Base-by-base conservation (phyloP, 1,140 invertebrate species). In the Pseudoatta argentina region DNA sequence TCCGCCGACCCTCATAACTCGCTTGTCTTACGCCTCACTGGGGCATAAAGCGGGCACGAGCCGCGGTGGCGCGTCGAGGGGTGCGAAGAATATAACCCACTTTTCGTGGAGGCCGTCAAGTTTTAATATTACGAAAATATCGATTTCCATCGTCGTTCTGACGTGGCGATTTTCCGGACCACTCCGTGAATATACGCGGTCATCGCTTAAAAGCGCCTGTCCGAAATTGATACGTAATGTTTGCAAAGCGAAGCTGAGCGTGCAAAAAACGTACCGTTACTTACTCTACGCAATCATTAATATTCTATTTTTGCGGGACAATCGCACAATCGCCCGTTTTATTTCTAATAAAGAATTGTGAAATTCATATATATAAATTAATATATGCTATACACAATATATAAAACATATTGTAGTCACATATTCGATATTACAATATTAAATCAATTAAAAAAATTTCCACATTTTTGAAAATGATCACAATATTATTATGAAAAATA, bases 71-170 rank as follows among this genome's bases (percentile, higher is more conserved):
- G 78, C 48, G 61, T 57, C 51, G 69, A 61, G 67, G 79, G 73
- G 71, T 16, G 87, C 48, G 69, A 73, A 72, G 67, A 88, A 86
- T 51, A 71, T 87, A 92, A 88, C 86, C 91, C 69, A 92, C 88
- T 92, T 73, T 91, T 48, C 86, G 85, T 53, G 57, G 69, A 48
- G 30, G 53, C 79, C 82, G 87, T 89, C 91, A 88, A 91, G 91
- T 89, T 93, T 93, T 91, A 93, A 93, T 92, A 92, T 91, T 75
- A 77, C 85, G 30, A 61, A 69, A 44, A 71, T 91, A 93, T 93
- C 91, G 92, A 91, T 93, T 44, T 93, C 81, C 79, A 88, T 89
- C 78, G 27, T 61, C n/a, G 55, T 16, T 75, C 21, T 82, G 83
- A 86, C 76, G 73, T 55, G 55, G 81, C 86, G 63, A 87, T 77